These are phyloP conservation scores for Icerya purchasi DNA, from an alignment of 2,888 invertebrate genomes.

Conservation along the genomic window DNA sequence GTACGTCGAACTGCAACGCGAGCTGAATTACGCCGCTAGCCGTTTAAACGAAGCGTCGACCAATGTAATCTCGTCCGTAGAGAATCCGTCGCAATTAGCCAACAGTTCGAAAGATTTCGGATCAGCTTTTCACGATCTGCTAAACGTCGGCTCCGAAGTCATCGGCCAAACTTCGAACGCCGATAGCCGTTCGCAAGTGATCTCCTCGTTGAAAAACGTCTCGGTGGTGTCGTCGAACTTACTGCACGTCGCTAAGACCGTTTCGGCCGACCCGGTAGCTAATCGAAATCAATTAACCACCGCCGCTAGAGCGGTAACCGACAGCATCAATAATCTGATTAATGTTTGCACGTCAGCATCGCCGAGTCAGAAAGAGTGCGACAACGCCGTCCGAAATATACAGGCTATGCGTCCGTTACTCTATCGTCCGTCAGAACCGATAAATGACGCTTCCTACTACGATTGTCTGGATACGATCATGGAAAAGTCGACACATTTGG, in stretches of 20 bases:
- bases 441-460: conserved; percentile 73
- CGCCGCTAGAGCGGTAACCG: conserved; percentile 69
- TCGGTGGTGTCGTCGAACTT: conserved; percentile 70
- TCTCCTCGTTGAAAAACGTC: conserved; percentile 66
- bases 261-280: conserved; percentile 69
- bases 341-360: conserved; percentile 55
- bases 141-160: conserved; percentile 64
- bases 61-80: conserved; percentile 56
- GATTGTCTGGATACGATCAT: conserved; percentile 82
- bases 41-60: conserved; percentile 63
- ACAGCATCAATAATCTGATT: conserved; percentile 75
- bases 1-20: conserved; percentile 61
- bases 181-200: conserved; percentile 56
- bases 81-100: conserved; percentile 33
- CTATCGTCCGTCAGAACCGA: conserved; percentile 66
- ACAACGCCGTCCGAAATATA: conserved; percentile 80
- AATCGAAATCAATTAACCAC: conserved; percentile 71
- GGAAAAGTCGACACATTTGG: conserved; percentile 60
- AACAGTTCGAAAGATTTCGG: conserved; percentile 56
- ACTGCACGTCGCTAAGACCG: conserved; percentile 65
- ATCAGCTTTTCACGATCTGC: conserved; percentile 49
- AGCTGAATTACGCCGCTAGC: conserved; percentile 64
- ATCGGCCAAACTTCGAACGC: conserved; percentile 58
- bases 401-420: conserved; percentile 63
- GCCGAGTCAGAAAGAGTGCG: conserved; percentile 52